Evolutionary conservation across 2,113 vertebrate species (phyloP), one percentile per base, ranked within the genome.

Genomic region (Vidua macroura): DNA sequence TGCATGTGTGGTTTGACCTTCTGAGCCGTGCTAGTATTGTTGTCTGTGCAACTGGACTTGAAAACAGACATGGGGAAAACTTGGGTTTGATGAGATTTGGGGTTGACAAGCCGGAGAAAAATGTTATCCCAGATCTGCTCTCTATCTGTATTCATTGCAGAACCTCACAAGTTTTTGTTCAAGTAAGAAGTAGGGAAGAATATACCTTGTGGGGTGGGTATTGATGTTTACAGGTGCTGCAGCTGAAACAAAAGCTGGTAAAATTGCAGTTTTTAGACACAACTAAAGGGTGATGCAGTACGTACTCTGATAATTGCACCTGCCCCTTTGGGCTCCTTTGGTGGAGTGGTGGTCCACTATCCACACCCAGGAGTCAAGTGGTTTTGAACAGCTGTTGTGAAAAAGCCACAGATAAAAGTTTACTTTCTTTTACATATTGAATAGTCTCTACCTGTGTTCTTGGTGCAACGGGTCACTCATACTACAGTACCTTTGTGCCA

Each of bases 221-320:
- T 23, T 58, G 33, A 28, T 69, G 70, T 48, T 86, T 43, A 41
- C 11, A 27, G 44, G 35, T 46, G 14, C 28, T 83, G 39, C 33
- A 83, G 58, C 35, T 83, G 41, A 51, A 73, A 18, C 6, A 37
- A 37, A 31, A 49, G 49, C 21, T 79, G 35, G 10, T 49, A 53
- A 62, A 90, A 27, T 28, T 66, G 15, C 43, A 35, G 1, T 35
- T 63, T 94, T 68, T 33, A 60, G 15, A 7, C 11, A 13, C 2
- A 5, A 44, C 11, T 44, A 15, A 53, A 56, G 19, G 15, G 9
- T 44, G 31, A 16, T 43, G 43, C 22, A 56, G 22, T 41, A 17
- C 0, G 1, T 52, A 15, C 19, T 68, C 23, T n/a, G 28, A 13
- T 41, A 35, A 31, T 23, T 31, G 6, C 43, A 41, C 4, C 1